A percentile compares a stretch with the other conserved stretches of the same genome.
These are phyloP conservation scores for Apotomis betuletana DNA, from an alignment of 2,888 invertebrate species.

Conservation along the genomic window DNA sequence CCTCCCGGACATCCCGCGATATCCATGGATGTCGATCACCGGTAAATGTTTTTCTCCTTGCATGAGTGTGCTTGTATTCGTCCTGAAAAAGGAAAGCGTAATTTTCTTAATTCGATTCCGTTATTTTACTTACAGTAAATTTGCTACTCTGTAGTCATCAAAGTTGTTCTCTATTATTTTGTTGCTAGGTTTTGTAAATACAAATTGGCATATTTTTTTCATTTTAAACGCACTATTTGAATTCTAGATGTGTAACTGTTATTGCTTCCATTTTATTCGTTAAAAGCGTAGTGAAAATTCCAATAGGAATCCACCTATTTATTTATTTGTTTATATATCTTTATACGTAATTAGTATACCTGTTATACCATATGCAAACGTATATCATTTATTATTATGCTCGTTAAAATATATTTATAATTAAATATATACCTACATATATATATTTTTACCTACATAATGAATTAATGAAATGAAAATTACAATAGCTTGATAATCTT, in stretches of 20 bases:
- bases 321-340: neutral
- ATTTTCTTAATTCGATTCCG: slow-evolving; percentile 21
- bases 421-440: too few species aligned
- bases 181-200: neutral
- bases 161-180: neutral
- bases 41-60: slow-evolving; percentile 86
- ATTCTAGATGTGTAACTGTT: too few species aligned
- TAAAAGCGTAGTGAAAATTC: neutral
- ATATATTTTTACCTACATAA: too few species aligned
- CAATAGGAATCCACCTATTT: neutral
- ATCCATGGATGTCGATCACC: slow-evolving; percentile 98
- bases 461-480: too few species aligned
- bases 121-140: neutral
- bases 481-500: too few species aligned
- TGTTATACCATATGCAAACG: too few species aligned
- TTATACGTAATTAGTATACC: neutral
- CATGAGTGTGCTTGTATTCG: slow-evolving; percentile 57
- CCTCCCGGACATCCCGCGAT: slow-evolving; percentile 95
- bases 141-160: neutral
- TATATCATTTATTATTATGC: neutral
- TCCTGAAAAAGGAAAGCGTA: slow-evolving; percentile 45
- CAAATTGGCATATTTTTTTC: neutral
- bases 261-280: neutral
- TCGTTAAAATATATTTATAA: neutral
- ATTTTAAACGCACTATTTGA: neutral